Evolutionary conservation across 2,113 vertebrate genomes (phyloP).

Genomic region (Ancistrus triradiatus): DNA sequence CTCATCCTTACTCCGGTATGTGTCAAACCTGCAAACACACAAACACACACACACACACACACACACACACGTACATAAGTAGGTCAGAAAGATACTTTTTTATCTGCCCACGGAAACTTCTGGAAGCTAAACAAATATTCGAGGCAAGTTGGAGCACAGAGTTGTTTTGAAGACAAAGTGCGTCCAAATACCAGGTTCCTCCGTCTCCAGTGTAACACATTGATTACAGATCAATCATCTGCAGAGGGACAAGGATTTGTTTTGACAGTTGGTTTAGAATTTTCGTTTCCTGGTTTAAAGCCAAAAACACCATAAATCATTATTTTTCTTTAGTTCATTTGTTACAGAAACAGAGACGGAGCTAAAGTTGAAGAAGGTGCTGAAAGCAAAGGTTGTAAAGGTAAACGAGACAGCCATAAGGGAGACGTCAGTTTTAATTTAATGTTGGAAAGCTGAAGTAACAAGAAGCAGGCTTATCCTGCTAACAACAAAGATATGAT

Average conservation of each 20-base stretch:
- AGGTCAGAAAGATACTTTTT: constrained; percentile 24
- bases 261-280: constrained; percentile 24
- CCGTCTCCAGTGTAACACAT: neutral
- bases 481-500: no score
- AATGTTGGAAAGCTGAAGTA: no score
- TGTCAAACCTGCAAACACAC: constrained; percentile 80
- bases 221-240: constrained; percentile 5
- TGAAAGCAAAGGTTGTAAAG: no score
- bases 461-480: no score
- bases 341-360: no score
- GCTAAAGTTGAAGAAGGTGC: no score
- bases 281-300: constrained; percentile 16
- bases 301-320: constrained; percentile 24
- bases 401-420: no score
- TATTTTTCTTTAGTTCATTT: constrained; percentile 3
- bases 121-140: constrained; percentile 34
- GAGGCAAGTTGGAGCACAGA: constrained; percentile 3
- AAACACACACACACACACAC: constrained; percentile 1
- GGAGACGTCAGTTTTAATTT: no score
- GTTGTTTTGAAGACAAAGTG: constrained; percentile 15
- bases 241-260: constrained; percentile 25
- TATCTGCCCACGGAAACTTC: constrained; percentile 4
- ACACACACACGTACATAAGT: constrained; percentile 10
- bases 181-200: constrained; percentile 14
- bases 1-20: constrained; percentile 85